Percentiles rank a stretch among this genome's conserved stretches.
These are phyloP conservation scores for Campoplex capitator DNA, from an alignment of 2,888 invertebrate species.

Conservation along the genomic window DNA sequence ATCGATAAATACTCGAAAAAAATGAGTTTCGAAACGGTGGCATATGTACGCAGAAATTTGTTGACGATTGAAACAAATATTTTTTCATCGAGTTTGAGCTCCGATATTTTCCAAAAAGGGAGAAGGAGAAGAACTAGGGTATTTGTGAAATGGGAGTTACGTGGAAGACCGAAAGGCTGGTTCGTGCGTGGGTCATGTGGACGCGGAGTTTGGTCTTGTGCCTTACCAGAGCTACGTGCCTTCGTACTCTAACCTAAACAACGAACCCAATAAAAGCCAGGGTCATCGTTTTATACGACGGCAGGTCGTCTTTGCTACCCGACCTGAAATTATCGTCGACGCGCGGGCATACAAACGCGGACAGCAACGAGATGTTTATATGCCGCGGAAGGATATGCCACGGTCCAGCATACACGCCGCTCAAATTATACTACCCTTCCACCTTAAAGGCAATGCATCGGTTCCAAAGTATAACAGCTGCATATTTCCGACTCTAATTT, in stretches of 20 bases:
- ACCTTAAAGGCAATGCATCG: not conserved
- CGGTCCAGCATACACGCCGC: not conserved
- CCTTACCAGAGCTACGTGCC: conserved; percentile 3
- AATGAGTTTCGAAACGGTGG: not conserved
- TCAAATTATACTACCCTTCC: conserved; percentile 9
- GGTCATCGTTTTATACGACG: conserved; percentile 10
- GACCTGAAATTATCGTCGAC: conserved; percentile 1
- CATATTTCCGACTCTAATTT: not conserved
- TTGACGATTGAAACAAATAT: not conserved
- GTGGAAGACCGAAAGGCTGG: not conserved
- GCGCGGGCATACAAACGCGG: not conserved
- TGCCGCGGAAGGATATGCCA: not conserved
- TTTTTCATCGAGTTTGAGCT: not conserved
- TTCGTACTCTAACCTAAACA: conserved; percentile 18
- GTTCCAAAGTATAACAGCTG: not conserved
- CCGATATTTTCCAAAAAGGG: no score
- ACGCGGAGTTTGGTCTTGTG: not conserved
- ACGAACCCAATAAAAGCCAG: conserved; percentile 13
- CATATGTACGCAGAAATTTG: not conserved
- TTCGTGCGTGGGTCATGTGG: not conserved
- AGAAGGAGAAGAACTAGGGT: not conserved
- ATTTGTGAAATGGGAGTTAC: conserved; percentile 15
- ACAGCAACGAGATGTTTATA: conserved; percentile 20
- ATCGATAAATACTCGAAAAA: no score
- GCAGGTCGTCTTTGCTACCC: conserved; percentile 13